These are phyloP conservation scores for Bombus picipes DNA, from an alignment of 1,140 invertebrate genomes.

Conservation along the genomic window DNA sequence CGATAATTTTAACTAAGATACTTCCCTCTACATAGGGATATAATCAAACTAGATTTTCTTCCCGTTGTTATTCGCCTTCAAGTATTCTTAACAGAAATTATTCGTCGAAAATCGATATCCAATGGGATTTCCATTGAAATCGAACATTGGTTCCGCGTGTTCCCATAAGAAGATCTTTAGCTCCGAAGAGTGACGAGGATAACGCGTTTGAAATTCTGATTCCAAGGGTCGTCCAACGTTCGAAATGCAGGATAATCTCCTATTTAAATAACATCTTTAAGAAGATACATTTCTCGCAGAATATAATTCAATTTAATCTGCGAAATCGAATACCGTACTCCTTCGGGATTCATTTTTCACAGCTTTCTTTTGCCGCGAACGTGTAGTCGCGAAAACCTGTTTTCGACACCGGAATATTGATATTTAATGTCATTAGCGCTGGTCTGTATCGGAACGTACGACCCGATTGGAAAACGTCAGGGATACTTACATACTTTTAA, in stretches of 20 bases:
- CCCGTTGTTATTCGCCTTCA: background rate
- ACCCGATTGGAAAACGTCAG: background rate
- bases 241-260: conserved; percentile 30
- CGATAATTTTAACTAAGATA: background rate
- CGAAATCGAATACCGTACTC: background rate
- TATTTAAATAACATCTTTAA: conserved; percentile 42
- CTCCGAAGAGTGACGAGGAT: conserved; percentile 3
- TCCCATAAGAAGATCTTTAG: background rate
- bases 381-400: background rate
- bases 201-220: conserved; percentile 58
- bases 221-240: conserved; percentile 12
- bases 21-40: background rate
- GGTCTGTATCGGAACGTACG: no score
- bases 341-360: background rate
- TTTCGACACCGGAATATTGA: background rate
- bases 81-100: background rate
- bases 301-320: conserved; percentile 22
- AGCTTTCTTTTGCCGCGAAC: background rate
- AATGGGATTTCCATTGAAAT: conserved; percentile 46
- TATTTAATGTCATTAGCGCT: background rate
- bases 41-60: background rate
- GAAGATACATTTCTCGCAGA: background rate
- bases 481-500: background rate
- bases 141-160: conserved; percentile 13
- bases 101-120: conserved; percentile 7